These are phyloP conservation scores for Eira barbara DNA, from an alignment of 2,113 vertebrate species.

Conservation along the genomic window DNA sequence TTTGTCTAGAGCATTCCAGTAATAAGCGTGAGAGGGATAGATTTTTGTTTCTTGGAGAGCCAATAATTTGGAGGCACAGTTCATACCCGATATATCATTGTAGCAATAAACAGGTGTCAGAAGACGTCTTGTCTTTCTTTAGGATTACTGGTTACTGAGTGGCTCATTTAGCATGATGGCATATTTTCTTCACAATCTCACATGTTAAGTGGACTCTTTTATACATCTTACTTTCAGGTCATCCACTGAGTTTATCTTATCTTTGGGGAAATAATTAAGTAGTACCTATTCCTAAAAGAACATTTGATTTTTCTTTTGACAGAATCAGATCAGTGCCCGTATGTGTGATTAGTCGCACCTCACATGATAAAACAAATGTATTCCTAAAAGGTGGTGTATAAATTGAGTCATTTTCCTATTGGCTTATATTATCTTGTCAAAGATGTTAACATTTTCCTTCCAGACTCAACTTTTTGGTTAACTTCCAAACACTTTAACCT, in stretches of 20 bases:
- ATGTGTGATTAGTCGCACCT: background rate
- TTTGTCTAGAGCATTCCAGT: constrained; percentile 58
- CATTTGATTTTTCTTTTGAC: background rate
- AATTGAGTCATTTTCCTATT: constrained; percentile 21
- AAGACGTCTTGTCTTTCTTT: constrained; percentile 1
- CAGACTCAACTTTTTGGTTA: constrained; percentile 39
- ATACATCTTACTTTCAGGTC: background rate
- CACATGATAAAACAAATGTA: background rate
- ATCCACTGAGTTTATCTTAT: background rate
- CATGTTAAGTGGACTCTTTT: background rate
- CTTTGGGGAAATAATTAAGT: background rate
- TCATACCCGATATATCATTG: background rate
- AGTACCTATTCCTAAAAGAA: constrained; percentile 1
- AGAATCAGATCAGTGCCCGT: background rate
- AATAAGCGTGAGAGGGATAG: constrained; percentile 32
- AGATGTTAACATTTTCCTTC: background rate
- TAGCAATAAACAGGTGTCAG: constrained; percentile 43
- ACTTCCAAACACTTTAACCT: constrained; percentile 4
- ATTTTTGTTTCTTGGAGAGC: constrained; percentile 55
- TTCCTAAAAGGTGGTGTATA: background rate
- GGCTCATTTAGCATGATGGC: background rate
- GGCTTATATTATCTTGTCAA: constrained; percentile 27
- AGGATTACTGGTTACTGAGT: background rate
- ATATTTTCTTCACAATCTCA: constrained; percentile 29
- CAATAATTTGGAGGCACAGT: constrained; percentile 47